Evolutionary conservation across 2,888 invertebrate species (phyloP), one percentile per base, ranked within the genome.

Genomic region (Drosophila parthenogenetica): DNA sequence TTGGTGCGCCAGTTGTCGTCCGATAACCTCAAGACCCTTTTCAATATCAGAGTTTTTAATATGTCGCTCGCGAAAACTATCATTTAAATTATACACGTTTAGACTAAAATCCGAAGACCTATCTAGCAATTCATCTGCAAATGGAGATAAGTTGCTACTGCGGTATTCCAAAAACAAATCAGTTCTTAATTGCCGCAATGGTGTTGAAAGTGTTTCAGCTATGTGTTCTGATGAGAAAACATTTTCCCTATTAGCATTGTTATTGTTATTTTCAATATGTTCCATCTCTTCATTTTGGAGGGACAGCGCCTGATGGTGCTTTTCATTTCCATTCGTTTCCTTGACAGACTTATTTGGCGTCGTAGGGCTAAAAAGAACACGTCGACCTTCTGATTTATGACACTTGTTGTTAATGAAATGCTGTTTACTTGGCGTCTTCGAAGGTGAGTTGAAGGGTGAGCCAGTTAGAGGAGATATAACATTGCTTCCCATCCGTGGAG

Each of bases 21-120:
- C 98, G 43, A 97, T 94, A 79, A 95, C 93, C 92, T 98, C 98
- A n/a, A 98, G 93, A 0, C 98, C 98, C 90, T 98, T 98, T 64
- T 96, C 95, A 32, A 95, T 94, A 90, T 98, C 98, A 53, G 94
- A 93, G 10, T 96, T 93, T 45, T 95, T 91, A 76, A 94, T 78
- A 74, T 92, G 90, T 4, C 92, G 90, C 74, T 92, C 92, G 17
- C 87, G 89, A 55, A 87, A 92, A 1, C 91, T 89, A 1, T 89
- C 81, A 29, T 74, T 70, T n/a, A 69, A 22, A 8, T 32, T 57
- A 57, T 57, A 72, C 50, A 57, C 13, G 17, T 54, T 75, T 2
- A 59, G 29, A 22, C 62, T 71, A 8, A 17, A 13, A 5, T 77
- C 74, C 1, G 32, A 25, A 10, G 57, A 40, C 4, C 43, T 10